These are phyloP conservation scores for Aphelenchoides fujianensis DNA, from an alignment of 1,140 invertebrate species.

Conservation along the genomic window DNA sequence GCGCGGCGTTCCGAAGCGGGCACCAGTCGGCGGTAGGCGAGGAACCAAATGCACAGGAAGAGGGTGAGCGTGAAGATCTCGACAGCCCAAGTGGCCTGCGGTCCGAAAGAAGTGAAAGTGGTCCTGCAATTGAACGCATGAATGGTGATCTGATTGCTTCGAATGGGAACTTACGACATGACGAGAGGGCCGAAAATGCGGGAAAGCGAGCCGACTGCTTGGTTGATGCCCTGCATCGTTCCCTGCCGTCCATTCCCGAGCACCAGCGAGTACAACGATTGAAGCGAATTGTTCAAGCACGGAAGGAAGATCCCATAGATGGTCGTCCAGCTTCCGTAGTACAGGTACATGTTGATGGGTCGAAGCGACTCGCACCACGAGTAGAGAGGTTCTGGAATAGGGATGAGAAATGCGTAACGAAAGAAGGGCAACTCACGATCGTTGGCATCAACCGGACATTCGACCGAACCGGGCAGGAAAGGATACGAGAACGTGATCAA, in stretches of 20 bases:
- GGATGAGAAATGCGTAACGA: no score
- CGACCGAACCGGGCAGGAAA: slow-evolving; percentile 34
- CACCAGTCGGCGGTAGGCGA: slow-evolving; percentile 29
- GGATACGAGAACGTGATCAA: slow-evolving; percentile 47
- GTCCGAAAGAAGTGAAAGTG: slow-evolving; percentile 30
- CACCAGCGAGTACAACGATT: slow-evolving; percentile 46
- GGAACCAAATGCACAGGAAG: slow-evolving; percentile 37
- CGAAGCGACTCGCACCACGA: slow-evolving; percentile 37
- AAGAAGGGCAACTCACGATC: not conserved
- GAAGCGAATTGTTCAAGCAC: slow-evolving; percentile 46
- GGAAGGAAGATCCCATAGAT: slow-evolving; percentile 45
- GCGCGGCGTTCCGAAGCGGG: not conserved
- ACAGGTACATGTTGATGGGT: slow-evolving; percentile 45
- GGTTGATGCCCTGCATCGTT: slow-evolving; percentile 51
- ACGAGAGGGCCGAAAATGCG: slow-evolving; percentile 44
- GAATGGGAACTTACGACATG: slow-evolving; percentile 40
- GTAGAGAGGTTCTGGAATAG: slow-evolving; percentile 19
- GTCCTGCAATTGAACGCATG: no score
- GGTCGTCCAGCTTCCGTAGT: slow-evolving; percentile 41
- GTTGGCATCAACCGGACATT: slow-evolving; percentile 24
- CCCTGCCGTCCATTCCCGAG: slow-evolving; percentile 43
- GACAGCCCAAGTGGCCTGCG: slow-evolving; percentile 36
- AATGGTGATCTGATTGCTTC: no score
- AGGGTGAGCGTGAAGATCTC: slow-evolving; percentile 34
- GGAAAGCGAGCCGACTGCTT: slow-evolving; percentile 42